A percentile compares a stretch with the other conserved stretches of the same genome.
Evolutionary conservation across 1,140 invertebrate species (phyloP).

Genomic region (Trichomalopsis sarcophagae): DNA sequence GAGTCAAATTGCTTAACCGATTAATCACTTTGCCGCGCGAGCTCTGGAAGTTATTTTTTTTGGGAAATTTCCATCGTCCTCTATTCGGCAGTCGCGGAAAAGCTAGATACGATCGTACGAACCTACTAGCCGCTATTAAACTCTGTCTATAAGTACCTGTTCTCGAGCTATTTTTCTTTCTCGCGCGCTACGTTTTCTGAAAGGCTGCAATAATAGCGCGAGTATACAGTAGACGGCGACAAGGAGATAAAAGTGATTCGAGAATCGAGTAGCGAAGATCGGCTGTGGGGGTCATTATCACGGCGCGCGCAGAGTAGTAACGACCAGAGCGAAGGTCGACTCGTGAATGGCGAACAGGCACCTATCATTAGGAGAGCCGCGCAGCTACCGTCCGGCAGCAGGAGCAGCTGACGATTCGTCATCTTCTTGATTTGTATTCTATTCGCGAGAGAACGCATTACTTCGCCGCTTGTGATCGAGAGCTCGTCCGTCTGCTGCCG

Average conservation of each 20-base stretch:
- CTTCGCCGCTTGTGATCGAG: neutral
- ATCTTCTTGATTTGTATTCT: constrained; percentile 52
- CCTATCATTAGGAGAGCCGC: constrained; percentile 54
- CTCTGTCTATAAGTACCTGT: neutral
- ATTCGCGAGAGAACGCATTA: constrained; percentile 45
- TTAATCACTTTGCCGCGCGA: constrained; percentile 40
- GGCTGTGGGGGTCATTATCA: constrained; percentile 56
- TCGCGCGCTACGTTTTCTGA: neutral
- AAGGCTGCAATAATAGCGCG: neutral
- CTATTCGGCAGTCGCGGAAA: neutral
- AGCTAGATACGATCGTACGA: neutral
- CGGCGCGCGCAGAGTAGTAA: constrained; percentile 50
- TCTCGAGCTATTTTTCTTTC: neutral
- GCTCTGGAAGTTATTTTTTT: constrained; percentile 31
- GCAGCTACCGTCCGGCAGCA: constrained; percentile 54
- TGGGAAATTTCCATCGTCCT: constrained; percentile 17
- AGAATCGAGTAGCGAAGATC: constrained; percentile 18
- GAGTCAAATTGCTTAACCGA: constrained; percentile 38
- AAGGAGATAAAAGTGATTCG: neutral
- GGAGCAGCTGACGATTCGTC: constrained; percentile 54
- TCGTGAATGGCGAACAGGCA: constrained; percentile 33
- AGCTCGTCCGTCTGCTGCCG: neutral
- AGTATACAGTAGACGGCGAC: neutral
- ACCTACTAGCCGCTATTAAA: neutral
- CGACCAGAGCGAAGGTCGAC: constrained; percentile 56